Base-by-base conservation (phyloP, 2,888 invertebrate species). In the Tanypteryx hageni region DNA sequence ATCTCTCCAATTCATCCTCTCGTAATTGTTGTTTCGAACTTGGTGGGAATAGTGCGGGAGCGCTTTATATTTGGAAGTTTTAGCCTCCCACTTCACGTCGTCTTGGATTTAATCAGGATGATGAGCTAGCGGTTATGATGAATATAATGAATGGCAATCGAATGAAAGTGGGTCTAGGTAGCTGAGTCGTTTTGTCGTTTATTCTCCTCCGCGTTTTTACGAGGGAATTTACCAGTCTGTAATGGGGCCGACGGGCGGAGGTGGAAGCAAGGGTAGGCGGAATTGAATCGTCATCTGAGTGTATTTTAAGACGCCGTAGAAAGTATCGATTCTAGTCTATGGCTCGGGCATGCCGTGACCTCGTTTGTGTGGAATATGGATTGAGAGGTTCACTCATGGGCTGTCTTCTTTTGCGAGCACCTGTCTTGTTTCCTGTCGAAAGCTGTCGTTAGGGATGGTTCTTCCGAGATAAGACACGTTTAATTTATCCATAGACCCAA, bases 371-470 rank as follows among this genome's bases (percentile, higher is more conserved):
- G 76, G 76, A 76, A 27, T 44, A 44, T 18, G 76, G 76, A 76
- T 76, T 76, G 76, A 76, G 76, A 27, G 27, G 76, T 68, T 68
- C 76, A 22, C 76, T 76, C 76, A 44, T 44, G 44, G 44, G 5
- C 5, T 44, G 68, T 22, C 64, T 68, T 22, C 68, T 8, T 68
- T n/a, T n/a, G n/a, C 22, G 11, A 76, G 76, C 76, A 76, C 76
- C 76, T 76, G 76, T 76, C 76, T 76, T n/a, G 22, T 76, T 76
- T 76, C 76, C 76, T 76, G 76, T 76, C 76, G 22, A 76, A 76
- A 76, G 22, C 76, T 27, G 13, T 27, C 76, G 76, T 27, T 27
- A 8, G 22, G 76, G 68, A 68, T 68, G 68, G 18, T 27, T 18
- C 76, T 22, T 27, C 76, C 27, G 11, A 76, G 76, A 76, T 76